Percentiles rank a stretch among this genome's conserved stretches.
phyloP scores from a whole-genome alignment of 2,113 vertebrate genomes.

The Ciconia stormi region DNA sequence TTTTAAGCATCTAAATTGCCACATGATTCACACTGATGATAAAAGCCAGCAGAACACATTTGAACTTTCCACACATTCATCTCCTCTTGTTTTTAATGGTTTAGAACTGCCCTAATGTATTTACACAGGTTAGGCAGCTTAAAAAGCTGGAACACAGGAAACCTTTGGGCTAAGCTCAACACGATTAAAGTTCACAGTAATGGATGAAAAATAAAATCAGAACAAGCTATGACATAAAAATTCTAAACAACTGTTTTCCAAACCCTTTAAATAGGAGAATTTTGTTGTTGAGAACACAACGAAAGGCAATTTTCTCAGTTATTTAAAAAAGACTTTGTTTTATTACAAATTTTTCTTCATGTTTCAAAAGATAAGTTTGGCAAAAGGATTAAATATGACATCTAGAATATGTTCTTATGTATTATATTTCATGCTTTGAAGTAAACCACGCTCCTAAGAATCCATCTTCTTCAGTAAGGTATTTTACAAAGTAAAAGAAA shows the following conservation, averaged over 20 bases:
- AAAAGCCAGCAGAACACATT: conserved; percentile 49
- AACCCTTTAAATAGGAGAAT: background rate
- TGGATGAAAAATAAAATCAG: background rate
- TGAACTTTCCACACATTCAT: conserved; percentile 47
- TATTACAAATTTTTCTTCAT: background rate
- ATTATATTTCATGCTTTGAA: background rate
- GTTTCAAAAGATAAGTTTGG: background rate
- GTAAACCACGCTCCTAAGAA: background rate
- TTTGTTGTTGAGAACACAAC: background rate
- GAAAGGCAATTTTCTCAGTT: background rate
- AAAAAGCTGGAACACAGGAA: conserved; percentile 45
- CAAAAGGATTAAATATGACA: background rate
- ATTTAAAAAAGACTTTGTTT: background rate
- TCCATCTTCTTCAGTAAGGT: background rate
- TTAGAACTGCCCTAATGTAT: conserved; percentile 49
- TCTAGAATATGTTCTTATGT: background rate
- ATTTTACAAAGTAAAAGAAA: background rate
- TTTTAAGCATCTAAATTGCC: conserved; percentile 49
- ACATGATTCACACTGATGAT: conserved; percentile 39
- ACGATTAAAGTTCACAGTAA: conserved; percentile 19
- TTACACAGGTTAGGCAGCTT: conserved; percentile 48
- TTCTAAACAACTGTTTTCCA: background rate
- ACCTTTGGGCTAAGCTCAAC: conserved; percentile 19
- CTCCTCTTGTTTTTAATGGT: conserved; percentile 39
- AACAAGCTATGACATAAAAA: background rate